Percentiles rank a stretch among this genome's conserved stretches.
These are phyloP conservation scores for Ectropis crepuscularia DNA, from an alignment of 2,888 invertebrate genomes.

Conservation along the genomic window DNA sequence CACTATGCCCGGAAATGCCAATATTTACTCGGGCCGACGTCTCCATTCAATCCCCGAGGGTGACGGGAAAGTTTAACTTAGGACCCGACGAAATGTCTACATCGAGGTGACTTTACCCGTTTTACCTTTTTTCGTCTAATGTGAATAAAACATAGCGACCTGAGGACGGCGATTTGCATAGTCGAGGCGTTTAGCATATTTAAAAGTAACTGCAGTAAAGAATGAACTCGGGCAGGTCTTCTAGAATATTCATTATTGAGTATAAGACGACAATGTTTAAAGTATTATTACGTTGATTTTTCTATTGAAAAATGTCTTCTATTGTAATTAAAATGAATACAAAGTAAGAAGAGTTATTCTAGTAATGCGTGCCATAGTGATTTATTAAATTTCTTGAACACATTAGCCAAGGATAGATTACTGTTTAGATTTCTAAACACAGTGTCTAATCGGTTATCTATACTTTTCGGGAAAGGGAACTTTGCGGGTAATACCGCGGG, in stretches of 20 bases:
- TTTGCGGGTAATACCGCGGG: too few species aligned
- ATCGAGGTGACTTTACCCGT: not conserved
- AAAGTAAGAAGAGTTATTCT: too few species aligned
- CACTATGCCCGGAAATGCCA: conserved; percentile 1
- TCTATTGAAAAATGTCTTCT: too few species aligned
- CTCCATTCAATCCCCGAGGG: conserved; percentile 1
- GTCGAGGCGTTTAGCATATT: conserved; percentile 17
- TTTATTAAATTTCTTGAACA: too few species aligned
- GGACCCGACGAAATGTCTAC: conserved; percentile 4
- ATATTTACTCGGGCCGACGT: conserved; percentile 5
- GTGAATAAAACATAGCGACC: conserved; percentile 23
- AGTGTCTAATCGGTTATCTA: too few species aligned
- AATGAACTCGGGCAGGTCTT: not conserved
- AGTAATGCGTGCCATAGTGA: too few species aligned
- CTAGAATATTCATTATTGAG: not conserved
- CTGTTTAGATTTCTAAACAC: too few species aligned
- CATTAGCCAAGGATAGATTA: too few species aligned
- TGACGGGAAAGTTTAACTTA: not conserved
- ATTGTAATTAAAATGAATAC: too few species aligned
- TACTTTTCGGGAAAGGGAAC: too few species aligned
- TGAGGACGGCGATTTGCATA: conserved; percentile 14
- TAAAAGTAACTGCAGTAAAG: conserved; percentile 1
- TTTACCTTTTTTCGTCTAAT: conserved; percentile 8
- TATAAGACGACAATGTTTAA: not conserved
- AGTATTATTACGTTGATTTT: too few species aligned